A percentile compares a stretch with the other conserved stretches of the same genome.
Evolutionary conservation across 2,888 invertebrate species (phyloP).

Genomic region (Nineta flava): DNA sequence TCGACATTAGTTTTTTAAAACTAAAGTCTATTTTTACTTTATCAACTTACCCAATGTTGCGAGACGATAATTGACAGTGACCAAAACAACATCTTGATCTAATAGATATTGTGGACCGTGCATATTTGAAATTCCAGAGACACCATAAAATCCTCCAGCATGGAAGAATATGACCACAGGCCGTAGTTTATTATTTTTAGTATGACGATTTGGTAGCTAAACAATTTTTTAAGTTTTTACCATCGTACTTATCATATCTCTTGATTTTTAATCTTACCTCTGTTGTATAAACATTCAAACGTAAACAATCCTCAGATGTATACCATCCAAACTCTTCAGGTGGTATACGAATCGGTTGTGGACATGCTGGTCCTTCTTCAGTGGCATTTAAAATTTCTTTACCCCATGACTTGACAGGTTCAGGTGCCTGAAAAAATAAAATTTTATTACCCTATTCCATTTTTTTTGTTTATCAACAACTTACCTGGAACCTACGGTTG

Average conservation of each 20-base stretch:
- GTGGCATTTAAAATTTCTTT: constrained; percentile 21
- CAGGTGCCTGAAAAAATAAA: constrained; percentile 19
- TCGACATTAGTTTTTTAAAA: neutral
- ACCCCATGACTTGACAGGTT: constrained; percentile 22
- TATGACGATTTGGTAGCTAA: neutral
- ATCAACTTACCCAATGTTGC: constrained; percentile 31
- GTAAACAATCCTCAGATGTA: constrained; percentile 45
- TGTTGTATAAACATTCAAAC: constrained; percentile 42
- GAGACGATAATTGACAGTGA: constrained; percentile 47
- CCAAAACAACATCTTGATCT: constrained; percentile 46
- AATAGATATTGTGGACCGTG: constrained; percentile 44
- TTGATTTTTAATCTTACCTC: constrained; percentile 19
- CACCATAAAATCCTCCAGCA: constrained; percentile 47
- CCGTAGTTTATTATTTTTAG: constrained; percentile 16
- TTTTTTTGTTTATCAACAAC: neutral
- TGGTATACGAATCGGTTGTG: constrained; percentile 20
- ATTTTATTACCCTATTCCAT: neutral
- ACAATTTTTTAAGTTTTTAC: neutral
- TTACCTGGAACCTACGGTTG: constrained; percentile 24
- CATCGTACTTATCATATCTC: neutral
- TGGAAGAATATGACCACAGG: constrained; percentile 55
- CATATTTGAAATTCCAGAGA: constrained; percentile 37
- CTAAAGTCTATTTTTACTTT: constrained; percentile 12
- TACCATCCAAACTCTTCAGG: constrained; percentile 10
- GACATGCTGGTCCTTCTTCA: constrained; percentile 23